Base-by-base conservation (phyloP, 2,888 invertebrate species). In the Ectemnius lituratus region DNA sequence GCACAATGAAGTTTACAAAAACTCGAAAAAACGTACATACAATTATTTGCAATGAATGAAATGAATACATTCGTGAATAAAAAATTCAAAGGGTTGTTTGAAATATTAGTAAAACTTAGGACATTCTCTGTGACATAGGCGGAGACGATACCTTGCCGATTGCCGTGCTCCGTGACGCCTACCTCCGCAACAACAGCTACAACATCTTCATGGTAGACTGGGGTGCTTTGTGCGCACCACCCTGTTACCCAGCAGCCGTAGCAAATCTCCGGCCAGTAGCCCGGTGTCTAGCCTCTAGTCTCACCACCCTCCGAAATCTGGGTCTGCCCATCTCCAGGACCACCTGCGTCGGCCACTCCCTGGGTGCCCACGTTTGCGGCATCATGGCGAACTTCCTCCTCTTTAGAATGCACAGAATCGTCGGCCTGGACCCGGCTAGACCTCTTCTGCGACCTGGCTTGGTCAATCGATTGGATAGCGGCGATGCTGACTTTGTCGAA, bases 161-260 rank as follows among this genome's bases (percentile, higher is more conserved):
- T 84, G 92, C 93, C 3, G 95, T 96, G 1, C 91, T 96, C 0
- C 92, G 95, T 84, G 96, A 96, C 88, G 96, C 96, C 13, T 96
- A 96, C 87, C 90, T 95, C 37, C 93, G 92, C 4, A 94, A 95
- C 85, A 95, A 95, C 2, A 94, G 94, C 70, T 96, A 95, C 91
- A 96, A 96, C 90, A 94, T 96, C 47, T 94, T 96, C 89, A 92
- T 95, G 91, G 91, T 95, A 62, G 96, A 96, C 90, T 96, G 96
- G 96, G 95, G 95, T n/a, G 91, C 92, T 4, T 91, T 96, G 18
- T 92, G 93, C 83, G 93, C 93, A 85, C 94, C 94, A 0, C 95
- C 95, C 0, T 96, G 94, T 91, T 95, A 95, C 89, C 94, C 94
- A 57, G 95, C 96, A 0, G 95, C 95, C 0, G 96, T 96, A 0